Evolutionary conservation across 2,888 invertebrate species (phyloP).

Genomic region (Melipona bicolor): DNA sequence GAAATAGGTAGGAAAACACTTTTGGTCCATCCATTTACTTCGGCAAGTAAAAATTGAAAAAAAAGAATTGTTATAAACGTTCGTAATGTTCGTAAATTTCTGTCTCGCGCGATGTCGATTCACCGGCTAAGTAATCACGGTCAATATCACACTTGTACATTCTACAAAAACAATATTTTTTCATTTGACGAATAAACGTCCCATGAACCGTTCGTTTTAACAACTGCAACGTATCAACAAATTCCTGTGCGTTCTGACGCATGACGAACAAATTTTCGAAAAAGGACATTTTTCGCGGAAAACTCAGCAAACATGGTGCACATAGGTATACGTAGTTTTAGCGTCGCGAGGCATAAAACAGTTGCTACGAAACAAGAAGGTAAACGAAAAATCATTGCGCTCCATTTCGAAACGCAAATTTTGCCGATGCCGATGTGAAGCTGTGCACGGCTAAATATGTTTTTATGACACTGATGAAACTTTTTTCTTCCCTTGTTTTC

Average conservation of each 20-base stretch:
- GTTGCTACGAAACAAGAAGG: not conserved
- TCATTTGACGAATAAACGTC: not conserved
- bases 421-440: not conserved
- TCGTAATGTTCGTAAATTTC: not conserved
- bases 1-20: too few relatives aligned
- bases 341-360: not conserved
- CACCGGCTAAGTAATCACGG: not conserved
- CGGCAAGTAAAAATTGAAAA: too few relatives aligned
- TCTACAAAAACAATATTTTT: not conserved
- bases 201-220: not conserved
- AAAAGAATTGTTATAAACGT: too few relatives aligned
- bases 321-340: not conserved
- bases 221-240: not conserved
- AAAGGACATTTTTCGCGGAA: not conserved
- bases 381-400: not conserved
- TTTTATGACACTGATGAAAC: not conserved
- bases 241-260: not conserved
- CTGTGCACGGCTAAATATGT: not conserved
- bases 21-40: too few relatives aligned
- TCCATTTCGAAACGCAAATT: not conserved
- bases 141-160: too few relatives aligned
- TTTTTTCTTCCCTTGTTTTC: not conserved
- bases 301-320: conserved; percentile 5
- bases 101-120: too few relatives aligned
- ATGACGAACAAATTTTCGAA: not conserved